Evolutionary conservation across 2,113 vertebrate genomes (phyloP), one percentile per base, ranked within the genome.

Genomic region (Shinisaurus crocodilurus): DNA sequence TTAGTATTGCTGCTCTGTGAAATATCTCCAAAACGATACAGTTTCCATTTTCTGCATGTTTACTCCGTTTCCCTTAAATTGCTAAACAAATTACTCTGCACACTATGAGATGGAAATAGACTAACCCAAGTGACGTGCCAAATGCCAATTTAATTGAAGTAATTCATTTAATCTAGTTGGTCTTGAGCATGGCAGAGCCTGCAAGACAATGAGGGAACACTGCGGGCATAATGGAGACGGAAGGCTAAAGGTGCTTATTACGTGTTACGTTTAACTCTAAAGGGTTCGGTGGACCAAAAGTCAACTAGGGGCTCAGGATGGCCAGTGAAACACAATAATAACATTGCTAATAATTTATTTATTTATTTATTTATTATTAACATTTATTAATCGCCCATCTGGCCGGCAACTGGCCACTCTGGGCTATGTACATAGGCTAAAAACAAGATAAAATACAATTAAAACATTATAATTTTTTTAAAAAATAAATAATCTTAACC

Each of bases 71-170:
- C 82, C 93, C 93, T 48, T 23, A 94, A 96, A 95, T 82, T 43
- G 90, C 54, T 93, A 88, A 94, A 96, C 92, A 96, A 94, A 92
- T 92, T 90, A 89, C 94, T 90, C 89, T 90, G 90, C 84, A 89
- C 93, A 89, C 92, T 87, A 90, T 72, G 89, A 83, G 93, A 94
- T 94, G 86, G 92, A 95, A 96, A 90, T 72, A 70, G 37, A 90
- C 88, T 54, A 92, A 96, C 90, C 83, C 91, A 95, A 96, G 92
- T 92, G 86, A 95, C 90, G 82, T 86, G 91, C 20, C 90, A 92
- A 91, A 95, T 96, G 63, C 90, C 94, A 88, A 96, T 95, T 95
- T 94, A 91, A 95, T 94, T 92, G 82, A 91, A 85, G 88, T 84
- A 74, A 89, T 93, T 92, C 89, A 95, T 93, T 96, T 95, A 86